Conservation (phyloP, 2,888 invertebrate species). For the Callosobruchus maculatus region DNA sequence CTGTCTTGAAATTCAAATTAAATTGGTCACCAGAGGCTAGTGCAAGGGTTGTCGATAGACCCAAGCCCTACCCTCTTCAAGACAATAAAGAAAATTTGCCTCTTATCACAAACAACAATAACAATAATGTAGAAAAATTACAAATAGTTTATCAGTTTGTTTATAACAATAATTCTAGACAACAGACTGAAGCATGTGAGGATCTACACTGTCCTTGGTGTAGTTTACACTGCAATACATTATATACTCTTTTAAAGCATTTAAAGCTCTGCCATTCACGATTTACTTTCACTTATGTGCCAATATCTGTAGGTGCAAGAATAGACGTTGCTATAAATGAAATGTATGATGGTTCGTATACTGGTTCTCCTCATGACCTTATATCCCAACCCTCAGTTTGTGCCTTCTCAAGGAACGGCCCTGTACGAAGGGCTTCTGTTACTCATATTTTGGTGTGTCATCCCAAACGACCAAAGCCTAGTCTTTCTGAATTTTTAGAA, state of each 20-base stretch:
- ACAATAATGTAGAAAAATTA: conserved; percentile 53
- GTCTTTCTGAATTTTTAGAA: conserved; percentile 85
- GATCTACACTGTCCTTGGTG: conserved; percentile 97
- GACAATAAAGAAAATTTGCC: conserved; percentile 48
- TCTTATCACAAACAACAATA: conserved; percentile 39
- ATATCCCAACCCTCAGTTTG: conserved; percentile 70
- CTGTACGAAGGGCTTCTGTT: conserved; percentile 70
- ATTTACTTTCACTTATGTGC: conserved; percentile 89
- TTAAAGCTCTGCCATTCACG: conserved; percentile 90
- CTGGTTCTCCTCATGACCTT: conserved; percentile 87
- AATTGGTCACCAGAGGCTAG: conserved; percentile 77
- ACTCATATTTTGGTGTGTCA: conserved; percentile 77
- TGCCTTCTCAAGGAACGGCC: conserved; percentile 65
- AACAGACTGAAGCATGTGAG: conserved; percentile 92
- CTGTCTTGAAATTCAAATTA: conserved; percentile 79
- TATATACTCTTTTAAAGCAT: conserved; percentile 90
- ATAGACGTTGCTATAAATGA: conserved; percentile 96
- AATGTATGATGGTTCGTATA: conserved; percentile 91
- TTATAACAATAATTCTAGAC: conserved; percentile 90
- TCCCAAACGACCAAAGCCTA: conserved; percentile 62
- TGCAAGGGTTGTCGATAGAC: conserved; percentile 63
- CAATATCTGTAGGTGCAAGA: conserved; percentile 70
- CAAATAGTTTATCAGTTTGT: conserved; percentile 94
- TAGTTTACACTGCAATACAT: conserved; percentile 78
- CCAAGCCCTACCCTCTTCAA: conserved; percentile 53